Base-by-base conservation (phyloP, 2,797 vertebrate genomes). In the Threskiornis aethiopicus region DNA sequence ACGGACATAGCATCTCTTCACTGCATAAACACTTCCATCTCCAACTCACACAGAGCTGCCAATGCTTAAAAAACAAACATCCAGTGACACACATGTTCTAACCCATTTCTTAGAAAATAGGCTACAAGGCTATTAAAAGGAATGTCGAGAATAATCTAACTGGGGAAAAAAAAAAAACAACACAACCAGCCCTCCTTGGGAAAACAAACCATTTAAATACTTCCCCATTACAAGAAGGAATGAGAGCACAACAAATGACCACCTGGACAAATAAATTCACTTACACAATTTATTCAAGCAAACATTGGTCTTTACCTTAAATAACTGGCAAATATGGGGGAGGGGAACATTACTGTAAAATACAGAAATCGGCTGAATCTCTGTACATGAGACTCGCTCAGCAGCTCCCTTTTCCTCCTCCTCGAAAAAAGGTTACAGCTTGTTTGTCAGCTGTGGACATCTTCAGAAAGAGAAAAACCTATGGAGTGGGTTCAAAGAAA, bases 91-190 rank as follows among this genome's bases (percentile, higher is more conserved):
- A 94, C 85, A 87, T 91, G 92, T 94, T 91, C 96, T 96, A 91
- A 89, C 80, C 87, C 87, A 82, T 95, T 94, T 96, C 95, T 96
- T 94, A 96, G 95, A 95, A 95, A 97, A 90, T 89, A 82, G 93
- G 91, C 82, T 81, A 90, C 58, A 82, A 94, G 73, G 76, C 72
- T 96, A 96, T 89, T 96, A 97, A 96, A 97, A 96, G 95, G 92
- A 93, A 93, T 37, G 66, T 37, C 28, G 37, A 93, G 93, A 96
- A 96, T 85, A 87, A 87, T 76, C 69, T 90, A 89, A 81, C 93
- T 44, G 91, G 85, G 4, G 10, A 64, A 81, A 95, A 65, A 73
- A 52, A 52, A 37, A 18, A 52, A 25, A 14, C 24, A 41, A 4
- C 4, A 37, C 4, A 37, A n/a, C 75, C 79, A 83, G 70, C 37